Evolutionary conservation across 2,888 invertebrate genomes (phyloP).

Genomic region (Merodon equestris): DNA sequence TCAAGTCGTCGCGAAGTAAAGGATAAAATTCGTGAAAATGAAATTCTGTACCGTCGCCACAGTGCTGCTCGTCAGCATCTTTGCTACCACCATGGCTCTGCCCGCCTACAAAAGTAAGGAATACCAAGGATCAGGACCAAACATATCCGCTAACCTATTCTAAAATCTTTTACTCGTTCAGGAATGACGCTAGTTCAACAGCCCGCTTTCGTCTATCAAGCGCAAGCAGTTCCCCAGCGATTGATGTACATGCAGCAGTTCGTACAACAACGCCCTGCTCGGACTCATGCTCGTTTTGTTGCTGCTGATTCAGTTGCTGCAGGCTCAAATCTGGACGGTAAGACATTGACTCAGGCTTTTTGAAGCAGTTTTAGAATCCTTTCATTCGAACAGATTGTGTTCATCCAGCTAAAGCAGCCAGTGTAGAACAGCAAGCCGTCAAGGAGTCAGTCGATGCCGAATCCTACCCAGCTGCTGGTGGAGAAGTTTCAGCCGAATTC

Average conservation of each 20-base stretch:
- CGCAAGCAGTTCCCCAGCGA: conserved; percentile 72
- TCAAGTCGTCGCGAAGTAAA: conserved; percentile 40
- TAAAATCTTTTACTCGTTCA: conserved; percentile 70
- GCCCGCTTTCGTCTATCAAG: conserved; percentile 72
- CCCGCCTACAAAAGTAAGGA: conserved; percentile 58
- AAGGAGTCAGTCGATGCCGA: conserved; percentile 27
- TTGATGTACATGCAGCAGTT: conserved; percentile 76
- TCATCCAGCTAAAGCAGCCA: conserved; percentile 74
- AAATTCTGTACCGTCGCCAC: conserved; percentile 42
- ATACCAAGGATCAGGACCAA: neutral
- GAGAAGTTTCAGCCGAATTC: conserved; percentile 50
- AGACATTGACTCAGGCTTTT: conserved; percentile 40
- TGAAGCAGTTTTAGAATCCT: neutral
- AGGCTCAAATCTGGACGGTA: conserved; percentile 77
- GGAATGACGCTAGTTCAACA: conserved; percentile 76
- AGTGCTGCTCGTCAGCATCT: conserved; percentile 59
- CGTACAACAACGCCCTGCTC: conserved; percentile 74
- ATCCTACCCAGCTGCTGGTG: conserved; percentile 52
- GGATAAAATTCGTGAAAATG: conserved; percentile 61
- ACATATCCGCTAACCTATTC: neutral
- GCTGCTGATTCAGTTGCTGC: conserved; percentile 77
- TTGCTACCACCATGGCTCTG: conserved; percentile 53
- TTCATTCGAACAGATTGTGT: conserved; percentile 74
- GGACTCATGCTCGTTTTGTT: conserved; percentile 75
- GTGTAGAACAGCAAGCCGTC: conserved; percentile 45